Evolutionary conservation across 2,888 invertebrate species (phyloP).

Genomic region (Chalcosyrphus nemorum): DNA sequence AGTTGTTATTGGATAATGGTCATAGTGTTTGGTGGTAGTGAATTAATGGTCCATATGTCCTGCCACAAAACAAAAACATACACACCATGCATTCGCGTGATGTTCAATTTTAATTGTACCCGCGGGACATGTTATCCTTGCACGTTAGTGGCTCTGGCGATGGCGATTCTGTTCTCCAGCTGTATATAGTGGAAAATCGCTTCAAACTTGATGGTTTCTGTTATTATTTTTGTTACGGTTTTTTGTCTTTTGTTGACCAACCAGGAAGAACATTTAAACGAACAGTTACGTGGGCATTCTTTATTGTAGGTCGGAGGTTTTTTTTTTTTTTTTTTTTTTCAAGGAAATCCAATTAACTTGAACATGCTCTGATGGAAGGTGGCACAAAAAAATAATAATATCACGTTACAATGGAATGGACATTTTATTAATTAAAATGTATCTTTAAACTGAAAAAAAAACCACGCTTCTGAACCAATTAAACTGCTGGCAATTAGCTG

Average conservation of each 20-base stretch:
- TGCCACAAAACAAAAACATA: constrained; percentile 53
- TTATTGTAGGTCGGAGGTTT: background rate
- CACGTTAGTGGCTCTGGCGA: constrained; percentile 22
- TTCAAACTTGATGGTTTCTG: constrained; percentile 23
- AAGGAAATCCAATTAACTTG: constrained; percentile 56
- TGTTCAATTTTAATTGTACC: constrained; percentile 69
- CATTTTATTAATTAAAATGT: background rate
- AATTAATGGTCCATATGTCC: constrained; percentile 64
- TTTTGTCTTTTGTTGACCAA: background rate
- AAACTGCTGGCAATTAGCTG: background rate
- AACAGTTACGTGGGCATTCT: background rate
- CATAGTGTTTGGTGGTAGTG: constrained; percentile 13
- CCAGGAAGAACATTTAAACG: constrained; percentile 25
- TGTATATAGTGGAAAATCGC: constrained; percentile 42
- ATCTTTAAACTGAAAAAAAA: background rate
- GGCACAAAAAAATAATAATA: background rate
- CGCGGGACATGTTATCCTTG: constrained; percentile 58
- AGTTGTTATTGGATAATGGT: constrained; percentile 26
- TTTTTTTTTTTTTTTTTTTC: constrained; percentile 8
- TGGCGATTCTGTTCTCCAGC: background rate
- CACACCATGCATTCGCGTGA: constrained; percentile 38
- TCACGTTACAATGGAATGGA: background rate
- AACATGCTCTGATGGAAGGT: constrained; percentile 20
- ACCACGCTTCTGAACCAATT: background rate
- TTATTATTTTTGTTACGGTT: constrained; percentile 7